These are phyloP conservation scores for Penaeus vannamei DNA, from an alignment of 1,140 invertebrate species.

Conservation along the genomic window DNA sequence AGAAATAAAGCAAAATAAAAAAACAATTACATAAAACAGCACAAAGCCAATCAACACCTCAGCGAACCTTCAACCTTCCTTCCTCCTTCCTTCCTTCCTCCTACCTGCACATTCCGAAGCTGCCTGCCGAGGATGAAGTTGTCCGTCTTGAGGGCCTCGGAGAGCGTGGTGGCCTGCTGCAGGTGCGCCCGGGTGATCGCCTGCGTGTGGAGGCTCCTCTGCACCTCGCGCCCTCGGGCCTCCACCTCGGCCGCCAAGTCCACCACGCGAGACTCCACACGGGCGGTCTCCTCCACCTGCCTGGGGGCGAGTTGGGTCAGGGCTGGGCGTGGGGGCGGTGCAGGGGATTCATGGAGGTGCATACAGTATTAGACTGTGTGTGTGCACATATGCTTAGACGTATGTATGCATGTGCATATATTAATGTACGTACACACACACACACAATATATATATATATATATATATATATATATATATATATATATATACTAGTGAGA, in stretches of 20 bases:
- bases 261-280: slow-evolving; percentile 48
- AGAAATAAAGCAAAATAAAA: neutral
- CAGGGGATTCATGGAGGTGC: neutral
- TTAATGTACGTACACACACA: too few relatives aligned
- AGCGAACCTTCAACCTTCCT: too few relatives aligned
- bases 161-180: slow-evolving; percentile 39
- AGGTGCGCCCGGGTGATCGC: slow-evolving; percentile 38
- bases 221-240: slow-evolving; percentile 35
- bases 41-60: too few relatives aligned
- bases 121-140: slow-evolving; percentile 55
- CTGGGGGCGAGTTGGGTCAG: neutral
- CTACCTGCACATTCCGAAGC: slow-evolving; percentile 45
- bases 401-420: too few relatives aligned
- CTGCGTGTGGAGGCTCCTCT: slow-evolving; percentile 44
- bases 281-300: slow-evolving; percentile 58
- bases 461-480: too few relatives aligned
- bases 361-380: too few relatives aligned
- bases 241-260: slow-evolving; percentile 54
- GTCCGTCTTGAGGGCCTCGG: slow-evolving; percentile 57
- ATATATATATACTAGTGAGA: too few relatives aligned
- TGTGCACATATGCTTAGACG: too few relatives aligned
- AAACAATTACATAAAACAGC: neutral
- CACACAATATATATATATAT: too few relatives aligned
- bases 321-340: too few relatives aligned
- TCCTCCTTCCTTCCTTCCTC: neutral